Evolutionary conservation across 2,888 invertebrate species (phyloP).

Genomic region (Octonoba sinensis): DNA sequence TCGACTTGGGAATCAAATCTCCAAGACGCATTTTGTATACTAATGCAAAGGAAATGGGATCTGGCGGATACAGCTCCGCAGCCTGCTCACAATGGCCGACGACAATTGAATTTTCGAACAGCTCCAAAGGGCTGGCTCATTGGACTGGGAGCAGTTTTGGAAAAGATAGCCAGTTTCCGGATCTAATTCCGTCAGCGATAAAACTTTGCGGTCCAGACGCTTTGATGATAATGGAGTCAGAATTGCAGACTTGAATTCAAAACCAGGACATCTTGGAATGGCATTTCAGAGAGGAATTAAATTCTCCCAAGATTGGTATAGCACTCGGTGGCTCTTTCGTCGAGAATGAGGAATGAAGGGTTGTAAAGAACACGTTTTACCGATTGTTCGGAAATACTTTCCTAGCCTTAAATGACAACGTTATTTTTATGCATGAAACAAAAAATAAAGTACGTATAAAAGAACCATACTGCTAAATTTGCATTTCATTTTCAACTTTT

Average conservation of each 20-base stretch:
- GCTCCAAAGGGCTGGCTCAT: conserved; percentile 13
- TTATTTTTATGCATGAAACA: too few species aligned
- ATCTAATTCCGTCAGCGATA: conserved; percentile 33
- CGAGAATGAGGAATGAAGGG: too few species aligned
- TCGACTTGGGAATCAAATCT: conserved; percentile 1
- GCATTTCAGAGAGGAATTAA: too few species aligned
- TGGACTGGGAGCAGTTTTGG: conserved; percentile 4
- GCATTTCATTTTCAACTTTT: too few species aligned
- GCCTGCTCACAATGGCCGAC: conserved; percentile 38
- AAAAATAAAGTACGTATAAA: too few species aligned
- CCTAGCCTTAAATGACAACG: too few species aligned
- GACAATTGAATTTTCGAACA: conserved; percentile 32
- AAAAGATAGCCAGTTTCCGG: conserved; percentile 33
- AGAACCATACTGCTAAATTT: too few species aligned
- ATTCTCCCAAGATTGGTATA: too few species aligned
- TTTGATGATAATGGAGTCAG: conserved; percentile 13
- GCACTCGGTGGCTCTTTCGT: too few species aligned
- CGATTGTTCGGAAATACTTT: too few species aligned
- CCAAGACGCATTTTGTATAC: conserved; percentile 34
- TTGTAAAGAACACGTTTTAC: too few species aligned
- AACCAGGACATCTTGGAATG: not conserved
- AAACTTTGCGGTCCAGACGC: conserved; percentile 17
- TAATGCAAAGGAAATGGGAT: conserved; percentile 37
- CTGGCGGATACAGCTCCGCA: conserved; percentile 18
- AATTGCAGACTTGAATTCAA: conserved; percentile 13